Base-by-base conservation (phyloP, 2,888 invertebrate genomes). In the Agriopis aurantiaria region DNA sequence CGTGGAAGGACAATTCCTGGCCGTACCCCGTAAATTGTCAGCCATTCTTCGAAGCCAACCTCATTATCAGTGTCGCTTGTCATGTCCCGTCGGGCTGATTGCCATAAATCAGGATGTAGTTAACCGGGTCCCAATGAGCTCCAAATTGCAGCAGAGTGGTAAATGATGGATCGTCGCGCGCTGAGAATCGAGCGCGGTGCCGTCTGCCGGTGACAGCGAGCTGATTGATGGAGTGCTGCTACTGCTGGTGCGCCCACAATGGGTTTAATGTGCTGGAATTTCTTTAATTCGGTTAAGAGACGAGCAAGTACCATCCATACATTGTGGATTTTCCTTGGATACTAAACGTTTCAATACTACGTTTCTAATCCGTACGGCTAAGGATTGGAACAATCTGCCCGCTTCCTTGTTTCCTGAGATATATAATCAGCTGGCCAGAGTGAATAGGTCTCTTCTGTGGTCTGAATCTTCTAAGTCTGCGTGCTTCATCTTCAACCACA, bases 31-130 rank as follows among this genome's bases (percentile, higher is more conserved):
- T 43, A 43, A 43, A 43, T 40, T 40, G 55, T 33, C 40, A n/a
- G 10, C 43, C 56, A 43, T 17, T 57, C n/a, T 56, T 41, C 33
- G 40, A 40, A 56, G 40, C 55, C 40, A 57, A 9, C 11, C 48
- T 48, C 8, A 52, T 53, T 17, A 63, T 53, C 68, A 59, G 41
- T 53, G 48, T 41, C 40, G 14, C 57, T 57, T 59, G 65, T 69
- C 65, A 57, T 57, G 65, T 65, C 61, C 57, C 48, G 64, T 60
- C 63, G 49, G 33, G n/a, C 63, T 65, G 60, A 65, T 69, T 65
- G 58, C 66, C 66, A 70, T 70, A 70, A 70, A 70, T 70, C 70
- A 70, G 70, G 70, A 70, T 70, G 70, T 66, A 70, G 66, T 70
- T 70, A 63, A 65, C 60, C 33, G 52, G 40, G 33, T 45, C 43